Base-by-base conservation (phyloP, 1,140 invertebrate genomes). In the Chrysoperla carnea region DNA sequence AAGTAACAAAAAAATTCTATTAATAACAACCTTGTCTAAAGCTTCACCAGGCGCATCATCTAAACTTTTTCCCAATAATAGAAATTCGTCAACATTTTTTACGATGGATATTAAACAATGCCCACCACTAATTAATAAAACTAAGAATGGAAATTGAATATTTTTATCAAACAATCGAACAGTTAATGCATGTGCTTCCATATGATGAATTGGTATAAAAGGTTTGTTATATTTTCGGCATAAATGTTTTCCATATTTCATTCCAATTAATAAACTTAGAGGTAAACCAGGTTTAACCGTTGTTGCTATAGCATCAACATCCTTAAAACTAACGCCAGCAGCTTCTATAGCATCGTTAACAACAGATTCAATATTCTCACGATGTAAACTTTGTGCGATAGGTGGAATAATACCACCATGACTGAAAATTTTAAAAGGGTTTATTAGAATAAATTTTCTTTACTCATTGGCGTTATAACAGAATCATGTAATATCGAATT, bases 141-240 rank as follows among this genome's bases (percentile, higher is more conserved):
- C 80, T 37, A 97, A 61, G 66, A 85, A 97, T 38, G 94, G 94
- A 70, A 89, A 96, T 40, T 78, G 60, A 37, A 96, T 66, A 42
- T 48, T 44, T 44, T 61, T 43, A 51, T 64, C 63, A 52, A 60
- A 43, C 72, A 95, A 80, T 56, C 91, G 68, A 11, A 72, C 75
- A 14, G 82, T 91, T 41, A 97, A 61, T n/a, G 93, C 91, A 73
- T 98, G 94, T 7, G 93, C 93, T 73, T 97, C 81, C 93, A 98
- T 98, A 51, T 98, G 94, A 69, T 98, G 93, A 51, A 98, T 85
- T 0, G 92, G 90, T 56, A 98, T 89, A 48, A 97, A 67, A 6
- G 89, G 87, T 61, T 90, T 89, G 1, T 75, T 70, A 49, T 72
- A 69, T 41, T 67, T 61, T 47, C 67, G 66, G 17, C 77, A 75